Evolutionary conservation across 2,888 invertebrate genomes (phyloP).

Genomic region (Hypena proboscidalis): DNA sequence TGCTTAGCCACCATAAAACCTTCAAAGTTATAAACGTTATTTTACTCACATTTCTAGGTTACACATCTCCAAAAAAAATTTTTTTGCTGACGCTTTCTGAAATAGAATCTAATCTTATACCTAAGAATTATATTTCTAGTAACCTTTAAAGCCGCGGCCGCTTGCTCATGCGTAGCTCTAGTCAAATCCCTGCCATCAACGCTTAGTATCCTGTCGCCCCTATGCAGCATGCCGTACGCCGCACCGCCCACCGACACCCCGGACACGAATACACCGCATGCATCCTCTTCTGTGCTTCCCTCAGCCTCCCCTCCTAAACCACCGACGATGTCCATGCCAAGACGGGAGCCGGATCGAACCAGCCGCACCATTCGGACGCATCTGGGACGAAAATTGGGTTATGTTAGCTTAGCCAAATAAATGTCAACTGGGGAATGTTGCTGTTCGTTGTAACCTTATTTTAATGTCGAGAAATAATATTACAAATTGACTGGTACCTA

Average conservation of each 20-base stretch:
- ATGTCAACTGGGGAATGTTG: too few relatives aligned
- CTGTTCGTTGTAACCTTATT: too few relatives aligned
- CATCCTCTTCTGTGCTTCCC: conserved; percentile 64
- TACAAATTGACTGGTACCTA: too few relatives aligned
- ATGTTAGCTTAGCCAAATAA: too few relatives aligned
- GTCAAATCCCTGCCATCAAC: conserved; percentile 91
- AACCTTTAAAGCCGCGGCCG: conserved; percentile 88
- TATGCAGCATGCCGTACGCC: conserved; percentile 83
- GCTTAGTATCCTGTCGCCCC: conserved; percentile 90
- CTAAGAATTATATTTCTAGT: conserved; percentile 16
- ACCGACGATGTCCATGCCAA: conserved; percentile 83
- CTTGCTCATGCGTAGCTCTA: conserved; percentile 91
- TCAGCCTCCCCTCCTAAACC: conserved; percentile 76
- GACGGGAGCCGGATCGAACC: conserved; percentile 77
- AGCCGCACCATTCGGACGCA: conserved; percentile 80
- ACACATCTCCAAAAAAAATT: too few relatives aligned
- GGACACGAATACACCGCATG: conserved; percentile 80
- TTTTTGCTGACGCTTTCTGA: too few relatives aligned
- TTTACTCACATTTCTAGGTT: too few relatives aligned
- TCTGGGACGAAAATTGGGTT: conserved; percentile 43
- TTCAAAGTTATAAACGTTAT: too few relatives aligned
- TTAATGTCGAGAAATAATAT: too few relatives aligned
- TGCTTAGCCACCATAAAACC: too few relatives aligned
- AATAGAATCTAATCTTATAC: too few relatives aligned
- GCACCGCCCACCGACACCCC: conserved; percentile 76